Evolutionary conservation across 2,888 invertebrate genomes (phyloP).

Genomic region (Teleogryllus oceanicus): DNA sequence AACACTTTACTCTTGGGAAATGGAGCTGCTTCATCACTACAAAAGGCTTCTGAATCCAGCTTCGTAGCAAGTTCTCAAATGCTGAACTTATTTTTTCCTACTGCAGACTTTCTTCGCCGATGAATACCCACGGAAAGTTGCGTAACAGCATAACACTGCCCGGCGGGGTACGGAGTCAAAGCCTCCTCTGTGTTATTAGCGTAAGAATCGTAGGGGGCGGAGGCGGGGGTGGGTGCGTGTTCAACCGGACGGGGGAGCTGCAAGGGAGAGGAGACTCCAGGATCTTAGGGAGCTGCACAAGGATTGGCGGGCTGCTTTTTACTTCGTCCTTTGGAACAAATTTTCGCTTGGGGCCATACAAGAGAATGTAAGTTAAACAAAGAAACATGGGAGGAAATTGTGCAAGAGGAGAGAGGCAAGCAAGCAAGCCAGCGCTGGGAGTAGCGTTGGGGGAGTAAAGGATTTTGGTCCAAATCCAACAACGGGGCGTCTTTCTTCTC

Average conservation of each 20-base stretch:
- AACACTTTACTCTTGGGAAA: background rate
- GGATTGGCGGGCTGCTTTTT: background rate
- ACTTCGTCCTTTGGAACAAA: background rate
- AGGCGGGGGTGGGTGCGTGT: background rate
- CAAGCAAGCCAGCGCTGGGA: background rate
- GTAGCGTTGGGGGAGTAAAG: background rate
- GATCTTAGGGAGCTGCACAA: background rate
- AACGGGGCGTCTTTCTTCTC: background rate
- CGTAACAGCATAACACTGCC: background rate
- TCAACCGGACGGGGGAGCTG: background rate
- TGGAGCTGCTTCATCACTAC: background rate
- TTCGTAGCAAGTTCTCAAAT: background rate
- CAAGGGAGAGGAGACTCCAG: background rate
- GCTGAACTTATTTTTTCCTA: constrained; percentile 2
- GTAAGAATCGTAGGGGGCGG: background rate
- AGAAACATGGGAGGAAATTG: constrained; percentile 5
- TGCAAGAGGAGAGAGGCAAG: background rate
- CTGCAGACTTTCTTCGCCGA: background rate
- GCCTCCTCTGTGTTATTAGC: background rate
- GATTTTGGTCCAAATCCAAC: constrained; percentile 10
- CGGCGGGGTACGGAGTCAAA: background rate
- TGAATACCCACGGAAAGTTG: background rate
- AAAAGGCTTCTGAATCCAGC: background rate
- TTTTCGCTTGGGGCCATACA: background rate
- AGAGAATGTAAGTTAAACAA: constrained; percentile 10